Conservation (phyloP, 92 coral and sea anemone species). For the Parazoanthus swiftii region DNA sequence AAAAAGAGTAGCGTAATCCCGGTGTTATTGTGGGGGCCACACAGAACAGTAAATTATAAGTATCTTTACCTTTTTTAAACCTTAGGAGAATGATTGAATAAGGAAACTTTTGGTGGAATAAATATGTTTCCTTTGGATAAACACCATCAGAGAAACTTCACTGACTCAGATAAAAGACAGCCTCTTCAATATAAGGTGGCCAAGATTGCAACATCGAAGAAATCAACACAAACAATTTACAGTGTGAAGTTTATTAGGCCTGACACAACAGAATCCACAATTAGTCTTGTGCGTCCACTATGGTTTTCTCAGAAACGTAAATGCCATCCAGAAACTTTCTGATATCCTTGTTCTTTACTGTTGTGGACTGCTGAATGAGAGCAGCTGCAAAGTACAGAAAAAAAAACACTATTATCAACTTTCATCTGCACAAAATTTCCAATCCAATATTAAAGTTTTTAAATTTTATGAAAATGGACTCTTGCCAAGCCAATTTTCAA, state of each 20-base stretch:
- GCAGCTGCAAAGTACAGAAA: constrained; percentile 71
- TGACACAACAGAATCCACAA: constrained; percentile 1
- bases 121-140: too few species aligned
- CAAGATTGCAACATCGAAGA: background rate
- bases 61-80: too few species aligned
- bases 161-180: too few species aligned
- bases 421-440: background rate
- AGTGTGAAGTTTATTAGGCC: constrained; percentile 27
- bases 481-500: too few species aligned
- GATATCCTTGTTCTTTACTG: constrained; percentile 95
- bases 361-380: constrained; percentile 87
- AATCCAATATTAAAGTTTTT: background rate
- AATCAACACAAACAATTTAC: constrained; percentile 3
- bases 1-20: too few species aligned
- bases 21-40: too few species aligned
- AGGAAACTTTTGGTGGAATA: too few species aligned
- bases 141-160: too few species aligned
- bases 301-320: constrained; percentile 94
- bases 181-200: background rate
- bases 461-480: too few species aligned
- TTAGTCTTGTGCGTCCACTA: constrained; percentile 68
- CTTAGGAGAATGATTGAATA: too few species aligned
- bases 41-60: too few species aligned
- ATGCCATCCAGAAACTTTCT: constrained; percentile 98
- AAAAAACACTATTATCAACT: background rate